Base-by-base conservation (phyloP, 92 coral and sea anemone species). In the Paragorgia papillata region DNA sequence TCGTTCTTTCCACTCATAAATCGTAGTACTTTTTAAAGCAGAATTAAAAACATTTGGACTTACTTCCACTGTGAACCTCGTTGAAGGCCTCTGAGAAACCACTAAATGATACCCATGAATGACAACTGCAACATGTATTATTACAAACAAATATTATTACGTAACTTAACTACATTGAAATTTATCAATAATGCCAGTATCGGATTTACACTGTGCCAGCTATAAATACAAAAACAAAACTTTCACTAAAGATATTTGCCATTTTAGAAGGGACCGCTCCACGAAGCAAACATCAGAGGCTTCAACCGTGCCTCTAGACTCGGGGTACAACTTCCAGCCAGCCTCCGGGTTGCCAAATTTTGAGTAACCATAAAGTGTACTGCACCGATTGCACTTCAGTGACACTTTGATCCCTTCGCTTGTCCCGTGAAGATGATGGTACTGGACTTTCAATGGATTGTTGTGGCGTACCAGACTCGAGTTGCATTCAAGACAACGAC, bases 181-280 rank as follows among this genome's bases (percentile, higher is more conserved):
- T 37, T 37, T 37, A 37, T 37, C 58, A 51, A 5, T 19, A 51
- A 17, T 22, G 17, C 6, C 20, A 17, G 3, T 17, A 51, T 22
- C 20, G 3, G 26, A 51, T 17, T 17, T 17, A 17, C 26, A 51
- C n/a, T n/a, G 17, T 51, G 26, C 20, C 26, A 17, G 17, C 20
- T 51, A 51, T 5, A 51, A 5, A 6, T 51, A 22, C 2, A 2
- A 33, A 34, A 34, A 9, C 27, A 15, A 31, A 33, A 76, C 41
- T 60, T 62, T 62, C 75, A 39, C 75, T 43, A 76, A 62, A 39
- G 82, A 57, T 29, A 62, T 48, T 54, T 62, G 82, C 82, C 82
- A 76, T 22, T 76, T 76, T 29, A 76, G 28, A 3, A 76, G 73
- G 26, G 73, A 35, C 67, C 46, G 14, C 34, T 76, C 82, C 19